A percentile compares a stretch with the other conserved stretches of the same genome.
Conservation (phyloP, 1,140 invertebrate species). For the Rhagoletis zephyria region DNA sequence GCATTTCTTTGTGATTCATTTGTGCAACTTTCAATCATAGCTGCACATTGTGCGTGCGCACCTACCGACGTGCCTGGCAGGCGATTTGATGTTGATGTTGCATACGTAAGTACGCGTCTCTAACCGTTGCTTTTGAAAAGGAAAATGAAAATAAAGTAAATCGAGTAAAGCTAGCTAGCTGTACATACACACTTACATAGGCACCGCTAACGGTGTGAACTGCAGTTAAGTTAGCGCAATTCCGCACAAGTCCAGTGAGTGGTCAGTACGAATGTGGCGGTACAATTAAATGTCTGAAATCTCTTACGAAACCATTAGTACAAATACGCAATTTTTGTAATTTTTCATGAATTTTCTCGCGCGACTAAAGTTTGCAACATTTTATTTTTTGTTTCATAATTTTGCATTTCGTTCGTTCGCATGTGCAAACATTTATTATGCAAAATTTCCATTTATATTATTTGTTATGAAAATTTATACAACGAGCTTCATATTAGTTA, state of each 20-base stretch:
- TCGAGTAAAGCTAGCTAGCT: not conserved
- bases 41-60: conserved; percentile 17
- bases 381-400: not conserved
- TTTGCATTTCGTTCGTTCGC: not conserved
- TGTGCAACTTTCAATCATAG: conserved; percentile 32
- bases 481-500: no score
- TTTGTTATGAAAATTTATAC: no score
- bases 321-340: no score
- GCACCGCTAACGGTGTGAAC: not conserved
- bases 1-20: conserved; percentile 1
- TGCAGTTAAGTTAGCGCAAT: not conserved
- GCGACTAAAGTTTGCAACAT: not conserved
- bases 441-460: no score
- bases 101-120: not conserved
- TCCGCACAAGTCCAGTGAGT: not conserved
- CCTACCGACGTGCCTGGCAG: not conserved
- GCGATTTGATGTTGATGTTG: not conserved
- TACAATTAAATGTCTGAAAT: not conserved
- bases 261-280: not conserved
- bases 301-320: no score
- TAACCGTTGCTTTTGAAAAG: not conserved
- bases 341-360: no score
- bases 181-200: not conserved
- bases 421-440: no score
- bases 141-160: conserved; percentile 29